A percentile compares a stretch with the other conserved stretches of the same genome.
Evolutionary conservation across 2,113 vertebrate species (phyloP).

Genomic region (Chionomys nivalis): DNA sequence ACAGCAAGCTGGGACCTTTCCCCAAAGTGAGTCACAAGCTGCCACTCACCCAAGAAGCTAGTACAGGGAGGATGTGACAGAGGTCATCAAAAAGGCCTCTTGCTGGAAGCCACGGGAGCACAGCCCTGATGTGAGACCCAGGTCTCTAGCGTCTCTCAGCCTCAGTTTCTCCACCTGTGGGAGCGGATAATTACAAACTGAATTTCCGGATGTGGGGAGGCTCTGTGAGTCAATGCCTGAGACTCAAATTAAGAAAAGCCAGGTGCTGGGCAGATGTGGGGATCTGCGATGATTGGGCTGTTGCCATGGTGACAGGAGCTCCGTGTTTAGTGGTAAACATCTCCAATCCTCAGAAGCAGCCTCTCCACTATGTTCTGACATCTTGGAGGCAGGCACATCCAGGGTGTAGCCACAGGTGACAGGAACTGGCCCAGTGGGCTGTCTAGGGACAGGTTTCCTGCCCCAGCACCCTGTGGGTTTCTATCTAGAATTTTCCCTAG

Average conservation of each 20-base stretch:
- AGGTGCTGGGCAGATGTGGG: conserved; percentile 57
- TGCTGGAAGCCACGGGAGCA: rapidly evolving
- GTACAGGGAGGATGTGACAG: rapidly evolving
- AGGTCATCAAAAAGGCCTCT: neutral
- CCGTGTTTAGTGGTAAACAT: neutral
- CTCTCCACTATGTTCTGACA: neutral
- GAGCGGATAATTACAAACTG: neutral
- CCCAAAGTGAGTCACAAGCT: rapidly evolving
- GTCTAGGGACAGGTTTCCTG: rapidly evolving
- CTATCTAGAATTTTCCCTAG: neutral
- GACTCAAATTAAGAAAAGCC: neutral
- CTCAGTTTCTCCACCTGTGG: conserved; percentile 11
- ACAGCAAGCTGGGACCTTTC: neutral
- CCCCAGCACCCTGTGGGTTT: too few relatives aligned
- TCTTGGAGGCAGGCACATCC: rapidly evolving
- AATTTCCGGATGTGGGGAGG: rapidly evolving
- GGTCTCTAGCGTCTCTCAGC: neutral
- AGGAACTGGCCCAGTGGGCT: too few relatives aligned
- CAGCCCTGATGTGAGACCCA: neutral
- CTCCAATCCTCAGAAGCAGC: neutral
- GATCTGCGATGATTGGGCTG: neutral
- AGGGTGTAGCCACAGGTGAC: neutral
- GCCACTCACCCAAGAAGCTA: neutral
- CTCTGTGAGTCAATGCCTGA: neutral
- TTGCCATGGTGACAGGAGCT: conserved; percentile 52